A percentile compares a stretch with the other conserved stretches of the same genome.
These are phyloP conservation scores for Lindbergichthys nudifrons DNA, from an alignment of 2,797 vertebrate genomes.

Conservation along the genomic window DNA sequence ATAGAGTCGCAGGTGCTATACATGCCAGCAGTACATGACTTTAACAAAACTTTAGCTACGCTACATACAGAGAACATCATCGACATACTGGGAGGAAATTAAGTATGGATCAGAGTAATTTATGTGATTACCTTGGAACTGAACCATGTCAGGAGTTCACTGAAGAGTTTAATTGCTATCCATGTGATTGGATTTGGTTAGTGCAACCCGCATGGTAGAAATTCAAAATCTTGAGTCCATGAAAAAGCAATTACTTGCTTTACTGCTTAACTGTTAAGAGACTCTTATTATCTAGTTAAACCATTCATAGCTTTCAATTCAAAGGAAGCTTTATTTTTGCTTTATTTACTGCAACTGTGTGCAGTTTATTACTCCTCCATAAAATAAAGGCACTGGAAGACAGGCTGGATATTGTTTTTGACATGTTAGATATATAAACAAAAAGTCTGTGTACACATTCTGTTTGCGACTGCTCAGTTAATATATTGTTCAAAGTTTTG, in stretches of 20 bases:
- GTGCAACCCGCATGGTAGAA: slow-evolving; percentile 77
- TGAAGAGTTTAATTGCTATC: slow-evolving; percentile 82
- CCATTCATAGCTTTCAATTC: slow-evolving; percentile 62
- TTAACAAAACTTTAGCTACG: slow-evolving; percentile 39
- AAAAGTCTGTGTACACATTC: neutral
- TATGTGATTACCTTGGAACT: slow-evolving; percentile 72
- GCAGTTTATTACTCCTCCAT: slow-evolving; percentile 31
- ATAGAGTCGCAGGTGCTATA: slow-evolving; percentile 6
- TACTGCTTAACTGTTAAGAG: slow-evolving; percentile 79
- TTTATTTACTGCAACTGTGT: slow-evolving; percentile 68
- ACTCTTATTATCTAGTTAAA: slow-evolving; percentile 78
- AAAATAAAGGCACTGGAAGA: slow-evolving; percentile 19
- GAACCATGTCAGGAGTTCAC: slow-evolving; percentile 79
- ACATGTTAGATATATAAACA: slow-evolving; percentile 2
- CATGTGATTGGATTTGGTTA: slow-evolving; percentile 76
- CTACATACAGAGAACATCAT: slow-evolving; percentile 49
- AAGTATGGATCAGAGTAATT: slow-evolving; percentile 72
- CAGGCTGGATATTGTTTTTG: slow-evolving; percentile 7
- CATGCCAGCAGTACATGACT: slow-evolving; percentile 31
- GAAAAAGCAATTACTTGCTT: slow-evolving; percentile 86
- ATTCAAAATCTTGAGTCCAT: slow-evolving; percentile 80
- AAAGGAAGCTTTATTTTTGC: slow-evolving; percentile 66
- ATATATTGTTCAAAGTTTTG: neutral
- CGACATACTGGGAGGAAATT: slow-evolving; percentile 60
- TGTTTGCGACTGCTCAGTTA: slow-evolving; percentile 14